These are phyloP conservation scores for Notocelia uddmanniana DNA, from an alignment of 2,888 invertebrate genomes.

Conservation along the genomic window DNA sequence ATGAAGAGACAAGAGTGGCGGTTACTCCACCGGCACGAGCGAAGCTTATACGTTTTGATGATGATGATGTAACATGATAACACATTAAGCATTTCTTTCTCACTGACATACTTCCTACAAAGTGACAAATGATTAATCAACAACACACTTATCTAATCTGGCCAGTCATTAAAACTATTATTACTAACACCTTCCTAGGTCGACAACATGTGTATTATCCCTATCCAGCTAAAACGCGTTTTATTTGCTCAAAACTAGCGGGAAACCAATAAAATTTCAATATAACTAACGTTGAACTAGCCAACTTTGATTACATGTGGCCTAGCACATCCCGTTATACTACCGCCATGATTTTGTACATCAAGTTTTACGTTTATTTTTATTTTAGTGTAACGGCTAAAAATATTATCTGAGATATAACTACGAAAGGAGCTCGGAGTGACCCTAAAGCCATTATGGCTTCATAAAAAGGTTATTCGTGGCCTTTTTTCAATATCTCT, in stretches of 20 bases:
- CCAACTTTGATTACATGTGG: conserved; percentile 56
- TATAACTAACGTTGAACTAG: conserved; percentile 43
- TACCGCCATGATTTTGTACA: conserved; percentile 63
- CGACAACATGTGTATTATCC: conserved; percentile 9
- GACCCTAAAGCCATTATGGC: conserved; percentile 74
- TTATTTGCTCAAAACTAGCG: conserved; percentile 24
- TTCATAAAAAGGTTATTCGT: conserved; percentile 72
- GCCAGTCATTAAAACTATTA: conserved; percentile 8
- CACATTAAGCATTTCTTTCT: too few relatives aligned
- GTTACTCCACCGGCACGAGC: too few relatives aligned
- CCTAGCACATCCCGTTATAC: conserved; percentile 47
- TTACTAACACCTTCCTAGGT: background rate
- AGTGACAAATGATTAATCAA: too few relatives aligned
- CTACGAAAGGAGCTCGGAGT: conserved; percentile 59
- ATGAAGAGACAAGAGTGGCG: too few relatives aligned
- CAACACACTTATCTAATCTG: too few relatives aligned
- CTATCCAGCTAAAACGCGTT: background rate
- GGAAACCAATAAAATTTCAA: conserved; percentile 52
- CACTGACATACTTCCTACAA: too few relatives aligned
- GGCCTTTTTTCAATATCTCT: conserved; percentile 61
- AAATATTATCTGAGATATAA: conserved; percentile 68
- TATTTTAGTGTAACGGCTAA: conserved; percentile 76
- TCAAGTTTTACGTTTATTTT: conserved; percentile 71
- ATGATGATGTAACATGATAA: too few relatives aligned
- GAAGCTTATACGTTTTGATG: too few relatives aligned